Conservation (phyloP, 1,140 invertebrate genomes). For the Pinna nobilis region DNA sequence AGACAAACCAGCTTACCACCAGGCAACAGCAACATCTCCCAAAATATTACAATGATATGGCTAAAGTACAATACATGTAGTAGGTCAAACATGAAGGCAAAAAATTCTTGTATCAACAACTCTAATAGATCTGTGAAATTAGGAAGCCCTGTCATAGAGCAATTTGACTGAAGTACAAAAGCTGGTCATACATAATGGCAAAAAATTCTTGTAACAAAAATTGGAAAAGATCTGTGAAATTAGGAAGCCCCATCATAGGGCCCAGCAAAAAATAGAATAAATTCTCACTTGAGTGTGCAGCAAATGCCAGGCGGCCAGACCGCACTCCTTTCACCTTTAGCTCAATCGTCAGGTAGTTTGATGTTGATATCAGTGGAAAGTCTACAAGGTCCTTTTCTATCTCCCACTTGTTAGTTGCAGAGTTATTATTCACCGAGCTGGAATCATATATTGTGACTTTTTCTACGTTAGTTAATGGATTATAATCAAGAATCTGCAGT, state of each 20-base stretch:
- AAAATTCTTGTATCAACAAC: background rate
- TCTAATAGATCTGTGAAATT: no score
- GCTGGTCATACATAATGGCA: no score
- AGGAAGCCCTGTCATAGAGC: no score
- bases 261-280: no score
- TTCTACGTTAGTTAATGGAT: conserved; percentile 65
- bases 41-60: no score
- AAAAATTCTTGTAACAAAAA: no score
- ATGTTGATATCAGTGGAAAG: conserved; percentile 67
- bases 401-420: conserved; percentile 55
- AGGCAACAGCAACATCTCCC: no score
- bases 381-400: conserved; percentile 72
- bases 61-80: no score
- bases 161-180: no score
- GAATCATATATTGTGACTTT: conserved; percentile 68
- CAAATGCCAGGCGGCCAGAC: conserved; percentile 70
- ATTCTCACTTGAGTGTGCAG: conserved; percentile 65
- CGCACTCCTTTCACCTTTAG: conserved; percentile 57
- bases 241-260: no score
- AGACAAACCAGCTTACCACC: no score
- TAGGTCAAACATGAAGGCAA: background rate
- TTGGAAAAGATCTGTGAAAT: no score
- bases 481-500: conserved; percentile 70
- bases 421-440: conserved; percentile 3
- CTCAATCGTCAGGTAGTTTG: conserved; percentile 59